Percentiles rank a stretch among this genome's conserved stretches.
Conservation (phyloP, 2,797 vertebrate genomes). For the Brachyalestes nurse region DNA sequence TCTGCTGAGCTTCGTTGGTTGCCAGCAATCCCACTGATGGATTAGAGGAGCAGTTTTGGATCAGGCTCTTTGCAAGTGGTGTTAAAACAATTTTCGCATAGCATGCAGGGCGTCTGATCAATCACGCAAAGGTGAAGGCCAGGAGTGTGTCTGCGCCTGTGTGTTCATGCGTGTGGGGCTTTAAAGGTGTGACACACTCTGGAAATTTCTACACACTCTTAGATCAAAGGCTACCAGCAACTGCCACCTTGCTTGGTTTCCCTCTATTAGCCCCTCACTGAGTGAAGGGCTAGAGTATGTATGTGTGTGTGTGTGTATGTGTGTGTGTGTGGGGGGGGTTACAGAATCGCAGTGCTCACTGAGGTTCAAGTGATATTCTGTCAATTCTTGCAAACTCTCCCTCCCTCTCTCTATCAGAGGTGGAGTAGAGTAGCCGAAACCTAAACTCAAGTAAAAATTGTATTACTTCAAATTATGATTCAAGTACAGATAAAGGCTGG, state of each 20-base stretch:
- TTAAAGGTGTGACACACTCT: slow-evolving; percentile 58
- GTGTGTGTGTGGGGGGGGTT: not conserved
- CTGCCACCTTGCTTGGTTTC: slow-evolving; percentile 73
- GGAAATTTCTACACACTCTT: slow-evolving; percentile 77
- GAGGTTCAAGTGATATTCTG: not conserved
- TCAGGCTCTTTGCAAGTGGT: not conserved
- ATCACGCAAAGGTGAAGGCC: not conserved
- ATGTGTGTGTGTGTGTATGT: slow-evolving; percentile 6
- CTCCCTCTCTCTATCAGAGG: not conserved
- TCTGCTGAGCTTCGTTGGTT: not conserved
- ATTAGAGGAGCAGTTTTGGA: not conserved
- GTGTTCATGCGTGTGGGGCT: not conserved
- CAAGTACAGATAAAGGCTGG: not conserved
- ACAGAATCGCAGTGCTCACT: not conserved
- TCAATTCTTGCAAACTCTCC: not conserved
- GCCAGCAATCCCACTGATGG: not conserved
- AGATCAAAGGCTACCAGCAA: slow-evolving; percentile 78
- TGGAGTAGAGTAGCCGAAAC: too few relatives aligned
- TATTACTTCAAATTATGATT: not conserved
- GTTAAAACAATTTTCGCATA: not conserved
- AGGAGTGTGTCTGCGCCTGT: not conserved
- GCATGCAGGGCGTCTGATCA: not conserved
- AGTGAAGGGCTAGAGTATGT: slow-evolving; percentile 48
- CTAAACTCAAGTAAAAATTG: too few relatives aligned
- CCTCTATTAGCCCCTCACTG: slow-evolving; percentile 75